Base-by-base conservation (phyloP, 1,140 invertebrate species). In the Sweltsa coloradensis region DNA sequence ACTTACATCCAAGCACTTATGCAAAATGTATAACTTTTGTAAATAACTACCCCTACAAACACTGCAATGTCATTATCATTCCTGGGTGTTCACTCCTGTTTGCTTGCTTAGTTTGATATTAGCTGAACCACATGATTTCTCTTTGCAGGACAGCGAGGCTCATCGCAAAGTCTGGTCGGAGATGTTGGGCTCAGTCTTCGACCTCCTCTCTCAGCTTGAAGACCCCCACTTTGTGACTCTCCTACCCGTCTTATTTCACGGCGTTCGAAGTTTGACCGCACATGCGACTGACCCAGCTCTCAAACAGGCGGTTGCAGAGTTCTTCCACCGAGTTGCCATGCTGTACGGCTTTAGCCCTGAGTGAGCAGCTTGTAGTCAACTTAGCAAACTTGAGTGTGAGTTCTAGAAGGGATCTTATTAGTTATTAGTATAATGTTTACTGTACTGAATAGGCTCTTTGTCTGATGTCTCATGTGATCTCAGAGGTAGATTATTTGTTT, bases 101-200 rank as follows among this genome's bases (percentile, higher is more conserved):
- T n/a, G n/a, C n/a, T n/a, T n/a, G n/a, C n/a, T n/a, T n/a, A n/a
- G n/a, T n/a, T n/a, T n/a, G n/a, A n/a, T n/a, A n/a, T n/a, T n/a
- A n/a, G 21, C 21, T 21, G 21, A 23, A 45, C 29, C 36, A 16
- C 18, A 18, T 31, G 42, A 11, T 39, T 27, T 26, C 51, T 21
- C 42, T 26, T 57, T 58, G 11, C 57, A 76, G 68, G 79, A 83
- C 54, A 75, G 76, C 56, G 78, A 81, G 54, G 76, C 78, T 2
- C 75, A 75, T 36, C 59, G 73, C 7, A 69, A 71, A 51, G 75
- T 78, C 3, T 80, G 76, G 75, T 74, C 75, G 2, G 79, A 83
- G 54, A 73, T 75, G 58, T 61, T 82, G 23, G 68, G 67, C 40
- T 71, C 71, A 0, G 61, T 74, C 6, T 65, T 83, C 42, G 75